Conservation (phyloP, 2,113 vertebrate genomes). For the Salvelinus fontinalis region DNA sequence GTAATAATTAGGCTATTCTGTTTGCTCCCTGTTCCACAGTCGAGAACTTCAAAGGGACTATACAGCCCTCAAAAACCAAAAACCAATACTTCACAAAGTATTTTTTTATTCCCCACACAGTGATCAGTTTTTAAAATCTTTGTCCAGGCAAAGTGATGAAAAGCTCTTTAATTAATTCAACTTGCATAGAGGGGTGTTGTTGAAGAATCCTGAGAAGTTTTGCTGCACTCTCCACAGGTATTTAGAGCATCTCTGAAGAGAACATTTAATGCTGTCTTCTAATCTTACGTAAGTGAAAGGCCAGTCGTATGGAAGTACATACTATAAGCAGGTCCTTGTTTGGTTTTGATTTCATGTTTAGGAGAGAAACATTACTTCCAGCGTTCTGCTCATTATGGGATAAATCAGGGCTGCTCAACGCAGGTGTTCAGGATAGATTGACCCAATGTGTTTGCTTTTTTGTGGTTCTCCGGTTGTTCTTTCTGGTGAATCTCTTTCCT, state of each 20-base stretch:
- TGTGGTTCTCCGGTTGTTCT: background rate
- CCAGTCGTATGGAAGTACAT: no score
- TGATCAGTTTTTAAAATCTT: background rate
- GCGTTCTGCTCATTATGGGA: background rate
- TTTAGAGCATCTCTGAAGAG: background rate
- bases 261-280: background rate
- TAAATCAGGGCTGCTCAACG: background rate
- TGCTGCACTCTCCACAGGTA: background rate
- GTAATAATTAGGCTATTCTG: background rate
- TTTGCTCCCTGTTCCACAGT: background rate
- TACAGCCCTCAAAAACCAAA: no score
- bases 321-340: background rate
- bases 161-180: background rate
- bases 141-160: background rate
- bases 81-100: no score
- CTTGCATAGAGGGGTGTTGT: background rate
- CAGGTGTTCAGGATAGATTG: background rate
- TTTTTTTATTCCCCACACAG: background rate
- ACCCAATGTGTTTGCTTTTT: background rate
- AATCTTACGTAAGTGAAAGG: background rate
- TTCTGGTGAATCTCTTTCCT: background rate
- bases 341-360: conserved; percentile 5
- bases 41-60: no score
- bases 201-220: background rate
- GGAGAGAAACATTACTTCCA: background rate